phyloP scores from a whole-genome alignment of 2,797 vertebrate species.

The Enteromius treurensis region DNA sequence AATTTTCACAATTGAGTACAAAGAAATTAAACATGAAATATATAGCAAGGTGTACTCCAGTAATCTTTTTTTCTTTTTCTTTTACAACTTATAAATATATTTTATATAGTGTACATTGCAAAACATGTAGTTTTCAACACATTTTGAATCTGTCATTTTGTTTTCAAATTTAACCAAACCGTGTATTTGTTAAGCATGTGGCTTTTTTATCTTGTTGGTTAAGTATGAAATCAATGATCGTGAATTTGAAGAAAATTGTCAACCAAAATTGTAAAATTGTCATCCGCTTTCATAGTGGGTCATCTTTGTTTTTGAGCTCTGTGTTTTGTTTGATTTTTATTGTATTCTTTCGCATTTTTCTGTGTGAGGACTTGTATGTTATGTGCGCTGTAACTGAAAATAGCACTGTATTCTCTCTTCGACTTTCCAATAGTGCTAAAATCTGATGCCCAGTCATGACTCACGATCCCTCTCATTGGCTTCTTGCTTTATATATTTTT shows the following conservation, averaged over 20 bases:
- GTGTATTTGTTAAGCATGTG: not conserved
- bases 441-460: constrained; percentile 13
- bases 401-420: constrained; percentile 4
- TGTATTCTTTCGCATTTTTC: not conserved
- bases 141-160: not conserved
- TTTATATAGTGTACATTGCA: not conserved
- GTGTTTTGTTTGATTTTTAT: not conserved
- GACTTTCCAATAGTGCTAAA: not conserved
- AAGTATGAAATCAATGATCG: not conserved
- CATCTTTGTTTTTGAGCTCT: not conserved
- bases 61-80: not conserved
- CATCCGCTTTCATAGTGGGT: not conserved
- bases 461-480: not conserved
- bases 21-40: not conserved
- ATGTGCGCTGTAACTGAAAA: constrained; percentile 14
- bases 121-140: not conserved
- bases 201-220: too few relatives aligned
- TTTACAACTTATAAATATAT: not conserved
- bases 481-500: constrained; percentile 28
- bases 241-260: not conserved
- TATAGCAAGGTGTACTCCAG: not conserved
- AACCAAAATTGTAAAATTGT: not conserved
- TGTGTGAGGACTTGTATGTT: constrained; percentile 28
- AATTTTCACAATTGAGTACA: not conserved
- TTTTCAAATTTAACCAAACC: not conserved